A percentile compares a stretch with the other conserved stretches of the same genome.
Conservation (phyloP, 1,140 invertebrate species). For the Oedothorax gibbosus region DNA sequence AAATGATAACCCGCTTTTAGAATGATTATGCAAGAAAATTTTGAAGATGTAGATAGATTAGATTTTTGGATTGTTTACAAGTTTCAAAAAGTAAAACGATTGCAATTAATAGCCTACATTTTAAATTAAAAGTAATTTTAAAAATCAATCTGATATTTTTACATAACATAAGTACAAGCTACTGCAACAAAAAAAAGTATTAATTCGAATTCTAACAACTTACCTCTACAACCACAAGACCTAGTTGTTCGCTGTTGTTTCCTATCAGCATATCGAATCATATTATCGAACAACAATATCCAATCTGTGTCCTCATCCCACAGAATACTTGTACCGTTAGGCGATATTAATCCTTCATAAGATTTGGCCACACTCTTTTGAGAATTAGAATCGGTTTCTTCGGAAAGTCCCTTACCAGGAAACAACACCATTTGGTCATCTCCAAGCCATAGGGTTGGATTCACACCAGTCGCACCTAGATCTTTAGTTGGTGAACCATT, state of each 20-base stretch:
- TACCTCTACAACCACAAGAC: constrained; percentile 62
- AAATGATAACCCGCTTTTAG: too few relatives aligned
- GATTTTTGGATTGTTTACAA: not conserved
- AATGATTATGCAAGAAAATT: too few relatives aligned
- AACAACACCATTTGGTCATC: constrained; percentile 57
- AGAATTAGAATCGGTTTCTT: constrained; percentile 12
- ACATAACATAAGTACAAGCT: not conserved
- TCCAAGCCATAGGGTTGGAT: constrained; percentile 54
- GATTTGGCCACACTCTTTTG: constrained; percentile 41
- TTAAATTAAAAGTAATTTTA: not conserved
- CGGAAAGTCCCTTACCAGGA: constrained; percentile 24
- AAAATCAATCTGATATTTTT: not conserved
- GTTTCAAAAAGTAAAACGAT: not conserved
- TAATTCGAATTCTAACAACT: constrained; percentile 8
- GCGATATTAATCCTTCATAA: constrained; percentile 59
- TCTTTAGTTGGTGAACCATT: constrained; percentile 8
- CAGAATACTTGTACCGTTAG: constrained; percentile 62
- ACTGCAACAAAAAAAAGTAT: not conserved
- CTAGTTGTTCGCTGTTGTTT: constrained; percentile 47
- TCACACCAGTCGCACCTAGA: not conserved
- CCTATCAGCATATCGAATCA: constrained; percentile 66
- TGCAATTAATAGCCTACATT: too few relatives aligned
- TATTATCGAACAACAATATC: constrained; percentile 74
- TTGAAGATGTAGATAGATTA: too few relatives aligned
- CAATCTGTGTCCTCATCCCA: constrained; percentile 72